phyloP scores from a whole-genome alignment of 2,797 vertebrate genomes.

The Sorex maritimensis region DNA sequence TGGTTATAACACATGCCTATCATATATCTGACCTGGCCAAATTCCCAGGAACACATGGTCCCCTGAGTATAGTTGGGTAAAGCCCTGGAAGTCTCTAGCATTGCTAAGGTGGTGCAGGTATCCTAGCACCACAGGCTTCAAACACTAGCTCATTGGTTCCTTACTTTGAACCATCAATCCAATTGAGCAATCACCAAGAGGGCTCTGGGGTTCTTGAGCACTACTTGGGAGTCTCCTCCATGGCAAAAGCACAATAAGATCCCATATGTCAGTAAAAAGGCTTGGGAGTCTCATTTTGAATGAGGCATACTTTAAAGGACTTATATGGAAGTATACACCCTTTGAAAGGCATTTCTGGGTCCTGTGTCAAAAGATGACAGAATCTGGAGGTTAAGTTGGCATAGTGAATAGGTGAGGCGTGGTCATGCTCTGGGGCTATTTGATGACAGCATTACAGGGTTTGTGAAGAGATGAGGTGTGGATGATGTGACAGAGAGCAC shows the following conservation, averaged over 20 bases:
- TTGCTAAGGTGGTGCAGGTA: no score
- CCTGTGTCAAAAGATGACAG: background rate
- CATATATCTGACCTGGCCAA: no score
- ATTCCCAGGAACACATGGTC: no score
- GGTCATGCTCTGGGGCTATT: background rate
- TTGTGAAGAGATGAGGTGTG: background rate
- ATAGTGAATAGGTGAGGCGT: background rate
- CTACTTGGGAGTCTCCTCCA: no score
- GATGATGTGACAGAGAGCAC: no score
- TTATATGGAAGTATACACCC: background rate
- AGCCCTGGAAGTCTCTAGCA: background rate
- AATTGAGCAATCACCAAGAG: no score
- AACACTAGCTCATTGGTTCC: no score
- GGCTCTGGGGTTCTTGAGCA: no score
- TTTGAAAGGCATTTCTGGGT: background rate
- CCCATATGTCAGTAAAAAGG: background rate
- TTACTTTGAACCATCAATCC: no score
- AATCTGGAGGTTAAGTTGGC: accelerated
- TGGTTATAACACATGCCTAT: no score
- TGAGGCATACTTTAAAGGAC: background rate
- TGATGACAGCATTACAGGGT: background rate
- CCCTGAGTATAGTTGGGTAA: background rate
- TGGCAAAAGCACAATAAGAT: background rate
- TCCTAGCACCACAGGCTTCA: no score
- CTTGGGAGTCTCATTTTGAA: background rate